A percentile compares a stretch with the other conserved stretches of the same genome.
Conservation (phyloP, 2,113 vertebrate species). For the Ictidomys tridecemlineatus region DNA sequence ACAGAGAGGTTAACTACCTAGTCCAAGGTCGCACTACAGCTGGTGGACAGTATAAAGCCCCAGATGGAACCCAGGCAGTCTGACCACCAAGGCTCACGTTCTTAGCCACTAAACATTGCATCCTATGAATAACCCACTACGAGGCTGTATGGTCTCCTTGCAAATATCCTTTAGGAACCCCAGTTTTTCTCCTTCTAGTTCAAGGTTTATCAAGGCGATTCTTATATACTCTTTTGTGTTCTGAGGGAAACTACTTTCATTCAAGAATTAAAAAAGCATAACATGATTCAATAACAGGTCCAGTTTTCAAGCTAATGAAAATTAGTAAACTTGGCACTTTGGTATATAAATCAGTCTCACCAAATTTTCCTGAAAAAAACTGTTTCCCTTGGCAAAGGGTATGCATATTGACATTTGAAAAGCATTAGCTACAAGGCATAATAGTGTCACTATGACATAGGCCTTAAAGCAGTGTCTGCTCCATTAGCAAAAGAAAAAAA, state of each 20-base stretch:
- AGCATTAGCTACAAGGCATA: not conserved
- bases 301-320: slow-evolving; percentile 11
- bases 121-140: not conserved
- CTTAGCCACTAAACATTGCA: not conserved
- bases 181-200: not conserved
- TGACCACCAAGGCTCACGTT: not conserved
- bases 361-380: slow-evolving; percentile 50
- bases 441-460: not conserved
- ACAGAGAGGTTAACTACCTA: not conserved
- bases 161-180: not conserved
- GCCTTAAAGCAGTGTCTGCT: not conserved
- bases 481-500: not conserved
- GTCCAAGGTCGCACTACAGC: not conserved
- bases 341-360: slow-evolving; percentile 1
- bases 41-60: not conserved
- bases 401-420: slow-evolving; percentile 25
- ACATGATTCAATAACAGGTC: not conserved
- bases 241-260: slow-evolving; percentile 12
- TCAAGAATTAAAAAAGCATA: not conserved
- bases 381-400: not conserved
- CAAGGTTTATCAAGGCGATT: not conserved
- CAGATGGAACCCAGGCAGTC: not conserved
- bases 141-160: not conserved
- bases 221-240: not conserved
- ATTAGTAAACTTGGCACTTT: not conserved